Percentiles rank a stretch among this genome's conserved stretches.
These are phyloP conservation scores for Leucopsar rothschildi DNA, from an alignment of 2,113 vertebrate species.

Conservation along the genomic window DNA sequence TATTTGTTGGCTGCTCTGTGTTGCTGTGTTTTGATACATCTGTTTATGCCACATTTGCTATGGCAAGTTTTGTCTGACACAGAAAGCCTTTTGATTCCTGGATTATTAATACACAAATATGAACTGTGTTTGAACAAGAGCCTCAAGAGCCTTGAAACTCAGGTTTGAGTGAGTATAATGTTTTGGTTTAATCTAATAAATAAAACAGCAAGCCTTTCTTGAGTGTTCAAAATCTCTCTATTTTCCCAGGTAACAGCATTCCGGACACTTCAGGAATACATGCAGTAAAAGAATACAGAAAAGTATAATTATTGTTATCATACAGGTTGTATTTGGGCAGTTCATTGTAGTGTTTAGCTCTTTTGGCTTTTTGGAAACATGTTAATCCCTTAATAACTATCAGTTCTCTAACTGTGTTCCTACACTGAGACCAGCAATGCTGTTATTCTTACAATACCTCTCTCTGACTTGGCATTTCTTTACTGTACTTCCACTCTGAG, in stretches of 20 bases:
- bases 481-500: not conserved
- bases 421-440: not conserved
- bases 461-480: not conserved
- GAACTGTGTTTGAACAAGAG: slow-evolving; percentile 47
- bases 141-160: slow-evolving; percentile 32
- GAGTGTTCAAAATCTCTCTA: slow-evolving; percentile 1
- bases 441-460: not conserved
- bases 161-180: not conserved
- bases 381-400: not conserved
- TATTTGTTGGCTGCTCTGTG: slow-evolving; percentile 11
- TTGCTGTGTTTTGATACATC: slow-evolving; percentile 32
- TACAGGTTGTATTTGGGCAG: not conserved
- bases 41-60: slow-evolving; percentile 28
- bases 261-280: not conserved
- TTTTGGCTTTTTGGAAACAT: not conserved
- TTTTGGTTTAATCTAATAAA: slow-evolving; percentile 56
- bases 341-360: not conserved
- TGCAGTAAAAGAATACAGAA: not conserved
- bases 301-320: not conserved
- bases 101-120: slow-evolving; percentile 56
- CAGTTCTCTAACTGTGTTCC: not conserved
- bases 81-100: slow-evolving; percentile 58
- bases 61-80: slow-evolving; percentile 38
- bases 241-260: not conserved
- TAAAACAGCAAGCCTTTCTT: slow-evolving; percentile 1